Evolutionary conservation across 2,888 invertebrate species (phyloP), one percentile per base, ranked within the genome.

Genomic region (Eulithis prunata): DNA sequence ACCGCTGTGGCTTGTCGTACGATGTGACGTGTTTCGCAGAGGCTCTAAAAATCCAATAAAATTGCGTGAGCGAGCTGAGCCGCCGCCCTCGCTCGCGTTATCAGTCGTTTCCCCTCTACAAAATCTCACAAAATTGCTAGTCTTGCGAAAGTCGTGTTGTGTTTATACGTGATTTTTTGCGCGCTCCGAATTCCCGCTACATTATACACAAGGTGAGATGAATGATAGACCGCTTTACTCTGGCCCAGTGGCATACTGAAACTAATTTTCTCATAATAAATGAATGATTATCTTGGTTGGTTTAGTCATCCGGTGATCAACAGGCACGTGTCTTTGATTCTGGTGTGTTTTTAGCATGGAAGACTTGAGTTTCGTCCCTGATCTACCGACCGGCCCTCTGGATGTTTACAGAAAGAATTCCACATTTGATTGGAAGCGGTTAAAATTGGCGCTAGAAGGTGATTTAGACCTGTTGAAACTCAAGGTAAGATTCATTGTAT

Each of bases 401-500:
- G 97, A 97, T 81, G 87, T 79, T 0, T 98, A 97, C 85, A 95
- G 98, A 74, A 96, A 95, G 74, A 94, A 94, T 71, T 96, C 97
- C 1, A 95, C 96, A 13, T 98, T 98, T 79, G 95, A 97, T 83
- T 98, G 98, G 97, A 98, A 97, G 87, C 94, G 95, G 70, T 94
- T 99, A 86, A 96, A 96, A 82, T 82, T 97, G 52, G 94, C 97
- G 61, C 91, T 98, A 68, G 97, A 98, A 83, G 97, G 96, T 71
- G 96, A 96, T 78, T 84, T 93, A 61, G 95, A 96, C 57, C 90
- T 95, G 69, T 86, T 98, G 43, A 94, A 95, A 82, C 94, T 96
- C 67, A 97, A 98, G 95, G 98, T 98, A 86, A 88, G 84, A 36
- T 45, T 47, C n/a, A 52, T 49, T 49, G 43, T n/a, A 43, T 59